phyloP scores from a whole-genome alignment of 2,888 invertebrate species.

The Sicus ferrugineus region DNA sequence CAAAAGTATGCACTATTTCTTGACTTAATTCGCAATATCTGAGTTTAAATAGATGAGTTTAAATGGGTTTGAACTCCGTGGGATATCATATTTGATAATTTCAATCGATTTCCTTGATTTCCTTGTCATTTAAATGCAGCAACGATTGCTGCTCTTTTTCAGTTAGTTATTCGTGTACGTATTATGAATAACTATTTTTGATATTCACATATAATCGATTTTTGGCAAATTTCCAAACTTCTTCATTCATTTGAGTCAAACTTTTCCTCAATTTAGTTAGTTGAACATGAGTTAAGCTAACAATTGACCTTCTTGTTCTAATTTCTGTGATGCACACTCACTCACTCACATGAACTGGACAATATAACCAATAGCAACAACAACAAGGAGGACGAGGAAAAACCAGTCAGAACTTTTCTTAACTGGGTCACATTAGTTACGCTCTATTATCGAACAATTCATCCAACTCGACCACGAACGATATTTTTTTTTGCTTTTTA shows the following conservation, averaged over 20 bases:
- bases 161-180: not conserved
- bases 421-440: constrained; percentile 24
- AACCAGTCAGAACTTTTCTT: not conserved
- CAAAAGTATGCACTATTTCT: too few relatives aligned
- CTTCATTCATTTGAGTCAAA: not conserved
- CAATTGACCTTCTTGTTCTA: constrained; percentile 18
- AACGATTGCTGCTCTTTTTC: not conserved
- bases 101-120: too few relatives aligned
- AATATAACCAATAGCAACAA: not conserved
- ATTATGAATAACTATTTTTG: not conserved
- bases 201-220: constrained; percentile 16
- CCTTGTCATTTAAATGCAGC: too few relatives aligned
- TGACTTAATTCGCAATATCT: too few relatives aligned
- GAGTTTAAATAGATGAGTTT: too few relatives aligned
- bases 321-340: not conserved
- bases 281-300: not conserved
- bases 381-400: too few relatives aligned
- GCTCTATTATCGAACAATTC: constrained; percentile 11
- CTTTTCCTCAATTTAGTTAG: not conserved
- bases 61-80: too few relatives aligned
- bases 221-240: constrained; percentile 18
- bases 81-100: too few relatives aligned
- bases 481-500: too few relatives aligned
- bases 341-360: constrained; percentile 4
- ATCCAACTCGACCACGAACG: not conserved